Percentiles rank a stretch among this genome's conserved stretches.
phyloP scores from a whole-genome alignment of 2,888 invertebrate genomes.

The Polydrusus cervinus region DNA sequence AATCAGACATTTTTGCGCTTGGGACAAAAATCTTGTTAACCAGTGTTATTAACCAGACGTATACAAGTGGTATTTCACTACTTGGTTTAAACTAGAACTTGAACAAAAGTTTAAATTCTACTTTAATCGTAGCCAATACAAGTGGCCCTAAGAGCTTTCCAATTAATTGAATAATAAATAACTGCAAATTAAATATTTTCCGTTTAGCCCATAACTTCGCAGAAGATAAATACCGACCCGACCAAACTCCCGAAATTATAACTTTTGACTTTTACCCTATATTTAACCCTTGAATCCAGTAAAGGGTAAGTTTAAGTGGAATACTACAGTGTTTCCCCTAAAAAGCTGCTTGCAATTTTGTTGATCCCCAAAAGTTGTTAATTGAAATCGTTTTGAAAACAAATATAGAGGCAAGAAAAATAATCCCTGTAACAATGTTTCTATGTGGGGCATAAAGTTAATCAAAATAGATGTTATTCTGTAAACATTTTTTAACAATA shows the following conservation, averaged over 20 bases:
- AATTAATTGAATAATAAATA: too few relatives aligned
- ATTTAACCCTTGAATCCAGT: conserved; percentile 9
- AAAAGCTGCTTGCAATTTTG: conserved; percentile 26
- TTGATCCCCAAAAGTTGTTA: conserved; percentile 33
- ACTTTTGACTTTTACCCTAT: conserved; percentile 15
- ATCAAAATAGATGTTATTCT: too few relatives aligned
- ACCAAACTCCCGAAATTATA: conserved; percentile 3
- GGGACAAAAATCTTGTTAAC: too few relatives aligned
- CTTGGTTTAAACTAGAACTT: too few relatives aligned
- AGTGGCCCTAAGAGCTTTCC: not conserved
- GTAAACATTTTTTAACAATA: too few relatives aligned
- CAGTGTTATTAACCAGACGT: too few relatives aligned
- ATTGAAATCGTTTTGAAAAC: conserved; percentile 26
- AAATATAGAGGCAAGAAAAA: too few relatives aligned
- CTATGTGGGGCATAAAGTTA: too few relatives aligned
- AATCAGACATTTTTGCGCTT: too few relatives aligned
- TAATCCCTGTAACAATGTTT: not conserved
- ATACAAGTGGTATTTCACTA: too few relatives aligned
- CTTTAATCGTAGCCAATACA: not conserved
- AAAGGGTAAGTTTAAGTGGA: conserved; percentile 21
- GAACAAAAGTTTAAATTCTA: too few relatives aligned
- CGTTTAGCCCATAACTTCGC: not conserved
- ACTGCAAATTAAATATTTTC: conserved; percentile 1
- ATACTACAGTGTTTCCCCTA: conserved; percentile 5
- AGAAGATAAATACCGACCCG: conserved; percentile 12